Percentiles rank a stretch among this genome's conserved stretches.
phyloP scores from a whole-genome alignment of 37 sponge, comb jelly and placozoan genomes.

The Beroe forskalii region DNA sequence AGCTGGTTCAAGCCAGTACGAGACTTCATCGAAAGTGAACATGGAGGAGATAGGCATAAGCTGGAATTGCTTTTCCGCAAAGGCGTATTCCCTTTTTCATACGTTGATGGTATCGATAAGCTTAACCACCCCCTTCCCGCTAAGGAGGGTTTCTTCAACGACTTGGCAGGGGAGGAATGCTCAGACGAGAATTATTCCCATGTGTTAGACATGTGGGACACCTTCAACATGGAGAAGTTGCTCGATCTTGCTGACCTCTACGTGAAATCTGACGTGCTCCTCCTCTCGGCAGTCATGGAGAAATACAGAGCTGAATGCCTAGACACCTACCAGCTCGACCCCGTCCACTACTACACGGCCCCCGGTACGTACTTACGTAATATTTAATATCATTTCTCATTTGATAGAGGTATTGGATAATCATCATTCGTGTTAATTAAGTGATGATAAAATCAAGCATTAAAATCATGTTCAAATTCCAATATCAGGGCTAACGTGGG shows the following conservation, averaged over 20 bases:
- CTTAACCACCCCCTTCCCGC: background rate
- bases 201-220: background rate
- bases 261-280: background rate
- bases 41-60: background rate
- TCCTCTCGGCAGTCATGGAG: constrained; percentile 26
- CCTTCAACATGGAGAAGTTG: background rate
- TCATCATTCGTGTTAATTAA: too few species aligned
- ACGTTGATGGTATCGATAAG: background rate
- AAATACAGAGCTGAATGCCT: background rate
- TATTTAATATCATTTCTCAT: background rate
- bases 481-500: constrained; percentile 23
- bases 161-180: background rate
- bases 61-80: background rate
- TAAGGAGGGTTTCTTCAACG: background rate
- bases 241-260: constrained; percentile 22
- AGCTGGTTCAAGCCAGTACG: background rate
- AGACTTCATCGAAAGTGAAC: background rate
- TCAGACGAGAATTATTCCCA: constrained; percentile 47
- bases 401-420: too few species aligned
- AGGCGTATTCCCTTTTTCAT: background rate
- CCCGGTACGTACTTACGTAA: background rate
- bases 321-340: background rate
- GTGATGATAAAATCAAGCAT: too few species aligned
- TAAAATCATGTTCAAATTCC: background rate
- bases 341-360: constrained; percentile 29